Percentiles rank a stretch among this genome's conserved stretches.
Evolutionary conservation across 2,113 vertebrate genomes (phyloP).

Genomic region (Todiramphus chloris): DNA sequence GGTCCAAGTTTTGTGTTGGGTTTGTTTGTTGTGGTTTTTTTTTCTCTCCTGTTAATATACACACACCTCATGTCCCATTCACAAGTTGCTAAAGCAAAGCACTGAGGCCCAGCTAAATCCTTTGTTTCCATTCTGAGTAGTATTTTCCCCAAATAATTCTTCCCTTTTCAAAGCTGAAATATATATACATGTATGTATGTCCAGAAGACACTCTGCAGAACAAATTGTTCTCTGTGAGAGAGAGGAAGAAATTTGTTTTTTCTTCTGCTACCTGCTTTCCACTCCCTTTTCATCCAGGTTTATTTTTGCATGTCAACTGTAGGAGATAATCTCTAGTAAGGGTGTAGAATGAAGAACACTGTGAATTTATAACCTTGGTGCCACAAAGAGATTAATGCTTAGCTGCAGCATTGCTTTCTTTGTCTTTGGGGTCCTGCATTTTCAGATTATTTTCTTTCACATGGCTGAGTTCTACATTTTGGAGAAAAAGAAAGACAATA

Average conservation of each 20-base stretch:
- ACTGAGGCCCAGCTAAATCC: not conserved
- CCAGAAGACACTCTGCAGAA: not conserved
- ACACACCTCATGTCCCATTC: not conserved
- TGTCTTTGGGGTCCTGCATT: not conserved
- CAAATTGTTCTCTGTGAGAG: not conserved
- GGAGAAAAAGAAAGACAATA: not conserved
- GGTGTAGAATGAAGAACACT: not conserved
- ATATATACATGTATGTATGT: not conserved
- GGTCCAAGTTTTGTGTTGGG: not conserved
- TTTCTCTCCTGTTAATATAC: not conserved
- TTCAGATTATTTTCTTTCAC: not conserved
- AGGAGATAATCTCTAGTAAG: not conserved
- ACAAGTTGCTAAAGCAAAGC: not conserved
- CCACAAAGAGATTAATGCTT: not conserved
- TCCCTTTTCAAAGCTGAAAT: not conserved
- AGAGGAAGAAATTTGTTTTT: not conserved
- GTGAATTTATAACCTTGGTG: conserved; percentile 17
- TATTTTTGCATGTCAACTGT: conserved; percentile 6
- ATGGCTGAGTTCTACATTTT: not conserved
- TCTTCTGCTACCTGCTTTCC: not conserved
- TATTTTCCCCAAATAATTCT: not conserved
- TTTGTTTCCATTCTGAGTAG: not conserved
- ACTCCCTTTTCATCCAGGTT: not conserved
- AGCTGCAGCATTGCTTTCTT: not conserved
- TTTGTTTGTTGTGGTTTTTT: not conserved